Evolutionary conservation across 2,113 vertebrate genomes (phyloP).

Genomic region (Nerophis ophidion): DNA sequence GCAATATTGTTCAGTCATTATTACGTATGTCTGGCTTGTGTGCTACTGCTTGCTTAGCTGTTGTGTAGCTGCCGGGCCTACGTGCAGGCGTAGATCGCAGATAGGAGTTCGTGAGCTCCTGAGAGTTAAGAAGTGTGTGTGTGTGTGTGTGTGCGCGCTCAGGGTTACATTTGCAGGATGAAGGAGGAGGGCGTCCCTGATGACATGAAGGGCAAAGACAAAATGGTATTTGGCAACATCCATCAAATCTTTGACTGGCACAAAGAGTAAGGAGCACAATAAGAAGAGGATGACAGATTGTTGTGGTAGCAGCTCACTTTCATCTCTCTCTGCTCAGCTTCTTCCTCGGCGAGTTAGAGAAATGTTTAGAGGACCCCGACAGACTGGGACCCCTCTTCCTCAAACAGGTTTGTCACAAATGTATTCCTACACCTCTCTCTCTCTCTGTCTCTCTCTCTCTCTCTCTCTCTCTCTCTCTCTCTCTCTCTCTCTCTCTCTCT

Average conservation of each 20-base stretch:
- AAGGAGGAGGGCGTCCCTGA: slow-evolving; percentile 95
- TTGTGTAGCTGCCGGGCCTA: too few relatives aligned
- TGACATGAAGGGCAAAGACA: slow-evolving; percentile 99
- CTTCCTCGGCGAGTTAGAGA: slow-evolving; percentile 94
- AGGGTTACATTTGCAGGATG: slow-evolving; percentile 98
- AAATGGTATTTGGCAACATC: slow-evolving; percentile 97
- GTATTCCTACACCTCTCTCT: background rate
- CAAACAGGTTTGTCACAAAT: slow-evolving; percentile 81
- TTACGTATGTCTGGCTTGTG: too few relatives aligned
- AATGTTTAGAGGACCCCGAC: slow-evolving; percentile 96
- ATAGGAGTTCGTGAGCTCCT: too few relatives aligned
- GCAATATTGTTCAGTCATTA: too few relatives aligned
- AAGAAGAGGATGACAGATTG: background rate
- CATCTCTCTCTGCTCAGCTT: slow-evolving; percentile 71
- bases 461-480: too few relatives aligned
- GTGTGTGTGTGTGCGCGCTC: background rate
- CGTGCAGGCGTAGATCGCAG: too few relatives aligned
- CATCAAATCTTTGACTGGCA: slow-evolving; percentile 99
- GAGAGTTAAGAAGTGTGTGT: background rate
- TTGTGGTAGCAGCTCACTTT: background rate
- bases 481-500: too few relatives aligned
- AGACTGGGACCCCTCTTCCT: slow-evolving; percentile 89
- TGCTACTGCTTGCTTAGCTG: too few relatives aligned
- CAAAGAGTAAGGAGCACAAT: slow-evolving; percentile 82
- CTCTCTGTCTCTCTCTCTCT: too few relatives aligned